A percentile compares a stretch with the other conserved stretches of the same genome.
Conservation (phyloP, 2,113 vertebrate genomes). For the Mus pahari region DNA sequence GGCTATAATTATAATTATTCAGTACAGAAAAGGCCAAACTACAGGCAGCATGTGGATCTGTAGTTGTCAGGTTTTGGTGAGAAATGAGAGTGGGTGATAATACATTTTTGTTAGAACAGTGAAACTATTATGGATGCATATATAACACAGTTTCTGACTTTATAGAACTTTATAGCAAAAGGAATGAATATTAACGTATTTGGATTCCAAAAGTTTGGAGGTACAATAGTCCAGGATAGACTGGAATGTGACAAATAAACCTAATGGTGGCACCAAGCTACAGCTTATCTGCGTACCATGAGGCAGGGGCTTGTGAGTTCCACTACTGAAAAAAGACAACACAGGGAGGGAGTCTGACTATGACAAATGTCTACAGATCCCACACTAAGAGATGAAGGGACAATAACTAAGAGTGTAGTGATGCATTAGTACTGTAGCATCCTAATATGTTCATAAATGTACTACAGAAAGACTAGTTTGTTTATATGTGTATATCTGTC, state of each 20-base stretch:
- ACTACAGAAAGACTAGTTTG: not conserved
- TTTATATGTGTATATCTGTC: not conserved
- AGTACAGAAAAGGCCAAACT: slow-evolving; percentile 33
- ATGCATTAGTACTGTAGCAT: not conserved
- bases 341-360: not conserved
- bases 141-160: not conserved
- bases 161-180: not conserved
- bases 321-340: not conserved
- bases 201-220: not conserved
- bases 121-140: not conserved
- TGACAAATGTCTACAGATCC: slow-evolving; percentile 13
- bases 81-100: not conserved
- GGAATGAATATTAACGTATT: not conserved
- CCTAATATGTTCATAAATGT: not conserved
- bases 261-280: not conserved
- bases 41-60: not conserved
- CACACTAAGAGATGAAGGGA: not conserved
- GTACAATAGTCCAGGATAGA: not conserved
- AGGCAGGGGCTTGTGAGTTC: too few relatives aligned
- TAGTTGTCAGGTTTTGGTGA: not conserved
- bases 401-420: not conserved
- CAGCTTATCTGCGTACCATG: not conserved
- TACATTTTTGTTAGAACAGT: not conserved
- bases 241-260: not conserved
- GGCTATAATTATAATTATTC: not conserved